These are phyloP conservation scores for Drosophila rellima DNA, from an alignment of 2,888 invertebrate genomes.

Conservation along the genomic window DNA sequence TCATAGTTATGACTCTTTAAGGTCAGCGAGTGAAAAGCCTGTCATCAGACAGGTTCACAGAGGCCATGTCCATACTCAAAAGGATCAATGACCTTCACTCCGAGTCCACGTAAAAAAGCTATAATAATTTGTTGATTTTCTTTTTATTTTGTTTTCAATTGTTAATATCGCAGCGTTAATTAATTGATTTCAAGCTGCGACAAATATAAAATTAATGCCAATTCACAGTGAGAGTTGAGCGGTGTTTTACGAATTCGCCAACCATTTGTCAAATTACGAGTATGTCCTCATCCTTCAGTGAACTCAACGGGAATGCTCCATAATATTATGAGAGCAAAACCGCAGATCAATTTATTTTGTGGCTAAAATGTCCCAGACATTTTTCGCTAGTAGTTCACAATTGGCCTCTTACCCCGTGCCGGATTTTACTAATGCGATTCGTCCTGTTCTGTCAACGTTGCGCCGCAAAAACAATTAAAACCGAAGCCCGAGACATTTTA, in stretches of 20 bases:
- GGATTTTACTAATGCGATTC: constrained; percentile 11
- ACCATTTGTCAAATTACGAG: constrained; percentile 66
- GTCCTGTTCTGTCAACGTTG: constrained; percentile 52
- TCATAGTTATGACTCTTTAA: not conserved
- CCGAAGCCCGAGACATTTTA: constrained; percentile 63
- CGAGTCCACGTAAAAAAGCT: constrained; percentile 8
- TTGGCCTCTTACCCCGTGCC: not conserved
- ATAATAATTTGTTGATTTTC: constrained; percentile 6
- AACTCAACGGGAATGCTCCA: constrained; percentile 34
- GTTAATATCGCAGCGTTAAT: constrained; percentile 56
- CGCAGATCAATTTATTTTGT: constrained; percentile 78
- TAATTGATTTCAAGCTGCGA: constrained; percentile 67
- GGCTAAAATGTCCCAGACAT: constrained; percentile 58
- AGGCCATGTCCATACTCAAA: constrained; percentile 48
- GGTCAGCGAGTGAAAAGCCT: constrained; percentile 14
- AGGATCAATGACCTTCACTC: constrained; percentile 55
- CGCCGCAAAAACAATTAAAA: constrained; percentile 72
- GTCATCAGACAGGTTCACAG: constrained; percentile 21
- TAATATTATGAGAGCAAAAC: constrained; percentile 70
- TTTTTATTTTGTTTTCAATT: constrained; percentile 34
- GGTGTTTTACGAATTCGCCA: constrained; percentile 49
- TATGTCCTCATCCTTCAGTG: constrained; percentile 10
- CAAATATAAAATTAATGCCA: constrained; percentile 65
- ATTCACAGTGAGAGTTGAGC: constrained; percentile 31
- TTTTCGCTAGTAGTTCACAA: constrained; percentile 21